Conservation (phyloP, 2,797 vertebrate genomes). For the Siniperca obscura region DNA sequence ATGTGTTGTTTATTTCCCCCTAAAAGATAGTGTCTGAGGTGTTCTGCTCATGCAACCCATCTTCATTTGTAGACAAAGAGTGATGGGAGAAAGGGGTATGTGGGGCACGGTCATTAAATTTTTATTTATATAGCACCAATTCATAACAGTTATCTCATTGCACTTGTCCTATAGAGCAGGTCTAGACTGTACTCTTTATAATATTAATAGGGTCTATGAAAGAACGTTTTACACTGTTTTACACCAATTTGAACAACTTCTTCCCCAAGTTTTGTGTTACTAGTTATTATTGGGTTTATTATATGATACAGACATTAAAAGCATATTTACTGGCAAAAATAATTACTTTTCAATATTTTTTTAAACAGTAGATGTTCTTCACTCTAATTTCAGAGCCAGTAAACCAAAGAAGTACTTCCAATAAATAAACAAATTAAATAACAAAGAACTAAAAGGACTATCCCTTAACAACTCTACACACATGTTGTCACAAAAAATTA, state of each 20-base stretch:
- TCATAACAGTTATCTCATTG: too few relatives aligned
- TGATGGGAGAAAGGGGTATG: slow-evolving; percentile 19
- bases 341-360: not conserved
- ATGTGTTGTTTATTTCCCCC: slow-evolving; percentile 81
- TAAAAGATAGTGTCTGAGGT: slow-evolving; percentile 70
- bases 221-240: slow-evolving; percentile 34
- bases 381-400: not conserved
- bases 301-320: not conserved
- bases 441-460: not conserved
- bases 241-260: slow-evolving; percentile 37
- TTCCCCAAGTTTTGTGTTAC: too few relatives aligned
- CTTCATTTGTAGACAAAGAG: slow-evolving; percentile 60
- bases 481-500: not conserved
- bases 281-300: not conserved
- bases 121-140: too few relatives aligned
- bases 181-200: too few relatives aligned
- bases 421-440: not conserved
- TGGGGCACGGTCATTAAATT: too few relatives aligned
- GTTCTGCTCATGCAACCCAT: slow-evolving; percentile 72
- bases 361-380: not conserved
- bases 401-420: not conserved
- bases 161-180: too few relatives aligned
- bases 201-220: slow-evolving; percentile 3
- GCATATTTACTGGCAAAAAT: not conserved
- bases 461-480: not conserved